phyloP scores from a whole-genome alignment of 1,140 invertebrate genomes.

The Philaenus spumarius region DNA sequence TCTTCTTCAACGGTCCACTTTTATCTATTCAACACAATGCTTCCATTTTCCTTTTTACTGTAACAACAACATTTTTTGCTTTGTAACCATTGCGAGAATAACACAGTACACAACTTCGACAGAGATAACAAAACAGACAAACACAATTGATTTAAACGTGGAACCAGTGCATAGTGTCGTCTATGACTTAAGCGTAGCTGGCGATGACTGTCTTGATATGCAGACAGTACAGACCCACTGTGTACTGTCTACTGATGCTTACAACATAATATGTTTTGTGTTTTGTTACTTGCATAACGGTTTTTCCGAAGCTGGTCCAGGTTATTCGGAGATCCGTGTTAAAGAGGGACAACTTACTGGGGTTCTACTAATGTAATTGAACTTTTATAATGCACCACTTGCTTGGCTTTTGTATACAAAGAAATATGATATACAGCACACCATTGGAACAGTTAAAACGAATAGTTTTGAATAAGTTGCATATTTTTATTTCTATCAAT shows the following conservation, averaged over 20 bases:
- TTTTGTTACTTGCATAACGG: background rate
- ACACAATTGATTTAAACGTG: too few species aligned
- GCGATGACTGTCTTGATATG: too few species aligned
- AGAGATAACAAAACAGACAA: too few species aligned
- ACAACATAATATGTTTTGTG: background rate
- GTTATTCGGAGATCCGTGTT: background rate
- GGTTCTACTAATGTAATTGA: background rate
- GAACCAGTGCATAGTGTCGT: too few species aligned
- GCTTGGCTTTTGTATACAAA: background rate
- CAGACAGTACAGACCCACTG: too few species aligned
- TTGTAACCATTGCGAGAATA: too few species aligned
- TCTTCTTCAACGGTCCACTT: too few species aligned
- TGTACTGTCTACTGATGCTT: background rate
- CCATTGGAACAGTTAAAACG: background rate
- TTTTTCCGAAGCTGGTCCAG: background rate
- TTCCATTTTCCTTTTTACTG: too few species aligned
- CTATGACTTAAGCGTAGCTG: too few species aligned
- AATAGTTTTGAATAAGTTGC: constrained; percentile 9
- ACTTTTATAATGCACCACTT: background rate
- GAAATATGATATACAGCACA: background rate
- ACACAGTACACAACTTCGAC: too few species aligned
- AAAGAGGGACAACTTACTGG: background rate
- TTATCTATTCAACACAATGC: too few species aligned
- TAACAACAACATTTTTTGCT: too few species aligned
- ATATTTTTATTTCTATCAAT: background rate